Base-by-base conservation (phyloP, 2,888 invertebrate species). In the Lycaena phlaeas region DNA sequence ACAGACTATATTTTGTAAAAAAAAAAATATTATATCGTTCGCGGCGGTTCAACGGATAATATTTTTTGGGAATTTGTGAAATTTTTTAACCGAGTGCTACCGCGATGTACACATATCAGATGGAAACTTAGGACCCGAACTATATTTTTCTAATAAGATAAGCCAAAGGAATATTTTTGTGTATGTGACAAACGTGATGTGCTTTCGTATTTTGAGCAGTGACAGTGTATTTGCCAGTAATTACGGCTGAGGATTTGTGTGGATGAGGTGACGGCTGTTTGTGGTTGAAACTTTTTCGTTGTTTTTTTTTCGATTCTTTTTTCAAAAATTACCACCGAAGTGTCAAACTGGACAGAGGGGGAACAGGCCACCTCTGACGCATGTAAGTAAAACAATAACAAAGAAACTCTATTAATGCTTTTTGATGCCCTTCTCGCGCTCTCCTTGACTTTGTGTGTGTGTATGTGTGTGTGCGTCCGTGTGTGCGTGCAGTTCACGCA, bases 281-380 rank as follows among this genome's bases (percentile, higher is more conserved):
- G 63, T 58, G 53, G 57, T 72, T 68, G 66, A 64, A 64, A 68
- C 70, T 69, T 69, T 75, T 72, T 72, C 55, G 56, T 59, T 68
- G 64, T 66, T 76, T 70, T 70, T 67, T 63, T 70, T 45, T 43
- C 43, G 38, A 44, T 51, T 49, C 50, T 47, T 49, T 49, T 47
- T 43, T 44, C 54, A 44, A 82, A 82, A 81, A 84, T 84, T 84
- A 75, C 79, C 71, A 76, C 81, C 81, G 61, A 81, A 74, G 78
- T 84, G 76, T 78, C 82, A 79, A 81, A 77, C 81, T 84, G 82
- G 82, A 82, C 75, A 73, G 82, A 81, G 67, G 81, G 74, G 69
- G 82, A 75, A 57, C 70, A 76, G 71, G 68, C 78, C 77, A 68
- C 82, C 76, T 75, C 82, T 82, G 82, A 81, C 82, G 82, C 72